phyloP scores from a whole-genome alignment of 2,797 vertebrate species.

The Acipenser ruthenus region DNA sequence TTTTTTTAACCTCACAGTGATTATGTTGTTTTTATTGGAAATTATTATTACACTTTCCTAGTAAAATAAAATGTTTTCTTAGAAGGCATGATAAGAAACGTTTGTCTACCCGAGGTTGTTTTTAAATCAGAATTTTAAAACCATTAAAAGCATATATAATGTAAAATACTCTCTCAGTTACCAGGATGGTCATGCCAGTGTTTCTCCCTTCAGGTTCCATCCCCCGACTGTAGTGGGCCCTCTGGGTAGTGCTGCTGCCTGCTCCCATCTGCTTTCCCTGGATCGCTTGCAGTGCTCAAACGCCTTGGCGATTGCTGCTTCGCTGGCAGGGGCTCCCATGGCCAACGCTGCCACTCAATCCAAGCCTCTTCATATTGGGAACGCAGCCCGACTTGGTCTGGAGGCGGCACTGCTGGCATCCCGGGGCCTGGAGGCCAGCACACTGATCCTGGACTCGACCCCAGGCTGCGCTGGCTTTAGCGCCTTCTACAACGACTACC shows the following conservation, averaged over 20 bases:
- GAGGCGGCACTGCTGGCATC: constrained; percentile 77
- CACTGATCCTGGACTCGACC: constrained; percentile 63
- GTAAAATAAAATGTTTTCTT: too few relatives aligned
- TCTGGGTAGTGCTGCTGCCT: constrained; percentile 76
- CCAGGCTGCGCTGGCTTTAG: constrained; percentile 70
- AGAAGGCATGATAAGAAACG: too few relatives aligned
- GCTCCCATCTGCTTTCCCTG: constrained; percentile 68
- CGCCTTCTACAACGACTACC: constrained; percentile 73
- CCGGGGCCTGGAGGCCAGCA: constrained; percentile 69
- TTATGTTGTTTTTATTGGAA: too few relatives aligned
- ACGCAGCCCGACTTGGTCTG: constrained; percentile 71
- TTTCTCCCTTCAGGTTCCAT: constrained; percentile 67
- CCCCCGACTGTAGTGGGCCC: constrained; percentile 79
- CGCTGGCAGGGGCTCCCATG: constrained; percentile 78
- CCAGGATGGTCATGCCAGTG: constrained; percentile 7
- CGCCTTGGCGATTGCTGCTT: constrained; percentile 73
- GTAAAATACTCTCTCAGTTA: neutral
- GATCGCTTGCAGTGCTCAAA: constrained; percentile 54
- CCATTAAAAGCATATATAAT: neutral
- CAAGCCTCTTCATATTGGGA: constrained; percentile 76
- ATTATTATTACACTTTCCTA: too few relatives aligned
- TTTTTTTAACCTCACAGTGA: too few relatives aligned
- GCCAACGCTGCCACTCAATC: constrained; percentile 81
- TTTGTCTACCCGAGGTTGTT: too few relatives aligned
- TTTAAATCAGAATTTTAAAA: too few relatives aligned